phyloP scores from a whole-genome alignment of 2,888 invertebrate species.

The Thumatha senex region DNA sequence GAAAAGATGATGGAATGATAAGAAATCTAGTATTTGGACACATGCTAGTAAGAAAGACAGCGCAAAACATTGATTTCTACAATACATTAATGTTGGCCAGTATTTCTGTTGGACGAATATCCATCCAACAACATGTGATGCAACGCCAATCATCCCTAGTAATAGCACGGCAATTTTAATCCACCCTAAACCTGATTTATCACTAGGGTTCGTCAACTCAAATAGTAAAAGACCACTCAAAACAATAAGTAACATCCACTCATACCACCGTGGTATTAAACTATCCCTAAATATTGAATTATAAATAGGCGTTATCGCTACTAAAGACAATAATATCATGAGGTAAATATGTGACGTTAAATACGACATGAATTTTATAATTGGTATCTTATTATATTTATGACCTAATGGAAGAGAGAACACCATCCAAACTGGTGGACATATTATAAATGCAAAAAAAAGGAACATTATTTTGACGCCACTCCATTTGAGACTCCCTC shows the following conservation, averaged over 20 bases:
- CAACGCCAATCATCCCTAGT: slow-evolving; percentile 95
- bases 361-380: slow-evolving; percentile 99
- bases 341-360: slow-evolving; percentile 99
- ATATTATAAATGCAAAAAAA: slow-evolving; percentile 95
- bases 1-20: slow-evolving; percentile 99
- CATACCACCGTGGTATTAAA: slow-evolving; percentile 96
- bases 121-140: slow-evolving; percentile 93
- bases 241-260: slow-evolving; percentile 97
- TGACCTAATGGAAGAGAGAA: slow-evolving; percentile 97
- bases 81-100: slow-evolving; percentile 95
- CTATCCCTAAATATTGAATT: slow-evolving; percentile 89
- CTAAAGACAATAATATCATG: slow-evolving; percentile 95
- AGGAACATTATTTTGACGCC: slow-evolving; percentile 97
- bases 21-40: slow-evolving; percentile 98
- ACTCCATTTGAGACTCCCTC: slow-evolving; percentile 98
- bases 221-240: slow-evolving; percentile 96
- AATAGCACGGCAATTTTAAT: slow-evolving; percentile 94
- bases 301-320: slow-evolving; percentile 94
- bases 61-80: slow-evolving; percentile 98
- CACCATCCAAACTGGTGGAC: slow-evolving; percentile 98
- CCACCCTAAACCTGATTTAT: slow-evolving; percentile 98
- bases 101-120: slow-evolving; percentile 86
- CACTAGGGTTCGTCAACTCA: slow-evolving; percentile 98
- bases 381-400: slow-evolving; percentile 98
- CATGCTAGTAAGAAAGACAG: slow-evolving; percentile 97